Percentiles rank a stretch among this genome's conserved stretches.
These are phyloP conservation scores for Penaeus indicus DNA, from an alignment of 1,140 invertebrate genomes.

Conservation along the genomic window DNA sequence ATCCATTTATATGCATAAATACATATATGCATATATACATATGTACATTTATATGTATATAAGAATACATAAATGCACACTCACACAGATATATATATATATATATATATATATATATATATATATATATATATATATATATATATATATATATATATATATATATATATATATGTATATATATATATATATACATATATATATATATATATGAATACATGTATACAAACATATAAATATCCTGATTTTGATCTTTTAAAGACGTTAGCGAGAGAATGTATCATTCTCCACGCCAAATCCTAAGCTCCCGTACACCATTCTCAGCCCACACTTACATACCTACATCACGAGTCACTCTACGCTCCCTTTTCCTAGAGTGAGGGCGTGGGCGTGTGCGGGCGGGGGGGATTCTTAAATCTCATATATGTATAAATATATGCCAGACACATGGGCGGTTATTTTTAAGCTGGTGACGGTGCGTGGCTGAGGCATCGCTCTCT, in stretches of 20 bases:
- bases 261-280: too few relatives aligned
- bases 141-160: slow-evolving; percentile 7
- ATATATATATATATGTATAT: slow-evolving; percentile 8
- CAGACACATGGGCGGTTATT: too few relatives aligned
- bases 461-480: too few relatives aligned
- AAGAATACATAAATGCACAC: not conserved
- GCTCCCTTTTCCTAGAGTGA: too few relatives aligned
- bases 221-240: not conserved
- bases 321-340: too few relatives aligned
- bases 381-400: too few relatives aligned
- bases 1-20: not conserved
- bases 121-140: slow-evolving; percentile 2
- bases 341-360: too few relatives aligned
- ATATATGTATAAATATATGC: too few relatives aligned
- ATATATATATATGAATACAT: not conserved
- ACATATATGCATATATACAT: not conserved
- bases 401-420: too few relatives aligned
- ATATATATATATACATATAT: slow-evolving; percentile 24
- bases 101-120: slow-evolving; percentile 24
- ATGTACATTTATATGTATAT: not conserved
- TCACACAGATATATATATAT: not conserved
- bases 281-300: too few relatives aligned
- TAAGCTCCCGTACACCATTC: too few relatives aligned
- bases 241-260: not conserved
- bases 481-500: too few relatives aligned